Evolutionary conservation across 2,113 vertebrate genomes (phyloP).

Genomic region (Paramormyrops kingsleyae): DNA sequence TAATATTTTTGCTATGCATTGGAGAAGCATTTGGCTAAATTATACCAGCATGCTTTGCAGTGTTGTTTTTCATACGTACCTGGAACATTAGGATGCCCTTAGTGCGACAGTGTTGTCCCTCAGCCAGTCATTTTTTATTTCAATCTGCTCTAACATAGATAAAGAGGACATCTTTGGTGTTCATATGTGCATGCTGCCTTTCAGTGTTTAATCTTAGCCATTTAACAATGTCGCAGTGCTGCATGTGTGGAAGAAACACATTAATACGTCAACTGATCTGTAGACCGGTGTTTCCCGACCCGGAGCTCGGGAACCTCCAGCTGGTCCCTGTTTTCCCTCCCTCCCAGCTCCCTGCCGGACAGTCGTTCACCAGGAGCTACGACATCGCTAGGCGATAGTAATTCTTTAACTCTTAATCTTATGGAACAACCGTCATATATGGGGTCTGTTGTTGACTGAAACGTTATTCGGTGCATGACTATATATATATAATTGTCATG

Average conservation of each 20-base stretch:
- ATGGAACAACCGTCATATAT: not conserved
- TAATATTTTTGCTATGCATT: not conserved
- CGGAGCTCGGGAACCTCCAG: not conserved
- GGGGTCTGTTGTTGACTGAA: not conserved
- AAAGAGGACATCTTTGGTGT: not conserved
- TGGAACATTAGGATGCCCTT: not conserved
- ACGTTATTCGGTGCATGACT: not conserved
- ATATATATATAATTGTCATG: not conserved
- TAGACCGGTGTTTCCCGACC: not conserved
- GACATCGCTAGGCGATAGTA: not conserved
- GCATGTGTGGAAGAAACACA: not conserved
- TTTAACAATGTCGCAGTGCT: not conserved
- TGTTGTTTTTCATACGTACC: not conserved
- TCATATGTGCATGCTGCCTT: not conserved
- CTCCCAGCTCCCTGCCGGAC: not conserved
- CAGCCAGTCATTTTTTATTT: not conserved
- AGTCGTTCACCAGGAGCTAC: not conserved
- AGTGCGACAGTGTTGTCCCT: not conserved
- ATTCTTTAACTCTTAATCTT: not conserved
- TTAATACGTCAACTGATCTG: conserved; percentile 27
- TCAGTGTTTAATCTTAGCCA: not conserved
- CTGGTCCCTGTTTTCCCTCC: not conserved
- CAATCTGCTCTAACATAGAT: not conserved
- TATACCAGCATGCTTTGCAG: not conserved
- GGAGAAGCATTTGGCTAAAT: not conserved